Percentiles rank a stretch among this genome's conserved stretches.
phyloP scores from a whole-genome alignment of 1,140 invertebrate genomes.

The Calliphora vicina region DNA sequence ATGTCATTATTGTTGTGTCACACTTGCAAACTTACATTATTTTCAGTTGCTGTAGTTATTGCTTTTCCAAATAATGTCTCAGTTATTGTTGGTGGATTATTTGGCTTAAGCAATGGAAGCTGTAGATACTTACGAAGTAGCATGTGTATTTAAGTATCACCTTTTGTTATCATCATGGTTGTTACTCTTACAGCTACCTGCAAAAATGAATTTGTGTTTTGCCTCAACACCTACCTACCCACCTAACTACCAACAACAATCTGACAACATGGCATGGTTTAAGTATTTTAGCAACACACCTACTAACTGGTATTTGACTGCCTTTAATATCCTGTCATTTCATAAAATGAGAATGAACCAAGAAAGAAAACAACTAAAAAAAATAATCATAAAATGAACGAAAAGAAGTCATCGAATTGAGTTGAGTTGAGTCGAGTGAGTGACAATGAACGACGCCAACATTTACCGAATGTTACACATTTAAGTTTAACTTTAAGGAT shows the following conservation, averaged over 20 bases:
- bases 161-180: neutral
- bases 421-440: neutral
- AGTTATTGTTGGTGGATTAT: neutral
- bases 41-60: neutral
- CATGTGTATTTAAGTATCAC: neutral
- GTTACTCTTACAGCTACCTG: neutral
- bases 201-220: neutral
- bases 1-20: slow-evolving; percentile 26
- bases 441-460: neutral
- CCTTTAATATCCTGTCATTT: slow-evolving; percentile 25
- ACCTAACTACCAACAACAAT: too few relatives aligned
- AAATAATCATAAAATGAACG: neutral
- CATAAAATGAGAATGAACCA: neutral
- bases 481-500: slow-evolving; percentile 17
- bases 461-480: slow-evolving; percentile 25
- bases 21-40: slow-evolving; percentile 18
- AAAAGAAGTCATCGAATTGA: slow-evolving; percentile 4
- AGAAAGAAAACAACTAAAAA: neutral
- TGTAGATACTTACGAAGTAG: neutral
- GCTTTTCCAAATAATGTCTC: neutral
- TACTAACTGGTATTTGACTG: neutral
- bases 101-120: neutral
- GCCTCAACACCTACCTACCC: neutral
- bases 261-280: neutral
- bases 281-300: neutral